Evolutionary conservation across 2,797 vertebrate species (phyloP).

Genomic region (Aphelocoma californica): DNA sequence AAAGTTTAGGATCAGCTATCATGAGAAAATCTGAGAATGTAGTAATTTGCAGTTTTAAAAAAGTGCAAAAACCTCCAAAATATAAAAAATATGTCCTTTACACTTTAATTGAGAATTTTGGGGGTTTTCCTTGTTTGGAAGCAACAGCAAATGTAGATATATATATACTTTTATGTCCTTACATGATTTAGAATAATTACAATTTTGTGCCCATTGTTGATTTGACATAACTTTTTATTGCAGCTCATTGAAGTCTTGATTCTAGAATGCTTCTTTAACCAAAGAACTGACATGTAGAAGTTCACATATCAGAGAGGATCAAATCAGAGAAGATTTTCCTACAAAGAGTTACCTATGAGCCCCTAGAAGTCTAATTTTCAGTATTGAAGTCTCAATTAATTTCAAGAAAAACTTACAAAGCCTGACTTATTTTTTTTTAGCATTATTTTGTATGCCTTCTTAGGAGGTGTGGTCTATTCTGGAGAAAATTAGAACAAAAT

Average conservation of each 20-base stretch:
- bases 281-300: neutral
- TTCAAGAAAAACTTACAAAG: neutral
- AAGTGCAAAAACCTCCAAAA: accelerated
- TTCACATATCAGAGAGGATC: neutral
- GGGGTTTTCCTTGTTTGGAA: neutral
- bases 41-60: neutral
- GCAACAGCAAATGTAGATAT: neutral
- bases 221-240: neutral
- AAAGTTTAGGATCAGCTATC: neutral
- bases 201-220: neutral
- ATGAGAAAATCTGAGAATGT: neutral
- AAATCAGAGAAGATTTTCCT: neutral
- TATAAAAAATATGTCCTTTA: neutral
- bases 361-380: neutral
- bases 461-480: neutral
- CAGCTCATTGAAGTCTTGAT: neutral
- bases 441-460: neutral
- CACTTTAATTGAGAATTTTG: neutral
- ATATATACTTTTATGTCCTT: neutral
- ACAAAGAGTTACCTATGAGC: neutral
- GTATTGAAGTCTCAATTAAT: neutral
- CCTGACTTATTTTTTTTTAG: neutral
- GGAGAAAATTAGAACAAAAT: neutral
- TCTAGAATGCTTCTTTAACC: neutral
- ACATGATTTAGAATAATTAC: neutral